Base-by-base conservation (phyloP, 2,113 vertebrate species). In the Thinocorus orbignyianus region DNA sequence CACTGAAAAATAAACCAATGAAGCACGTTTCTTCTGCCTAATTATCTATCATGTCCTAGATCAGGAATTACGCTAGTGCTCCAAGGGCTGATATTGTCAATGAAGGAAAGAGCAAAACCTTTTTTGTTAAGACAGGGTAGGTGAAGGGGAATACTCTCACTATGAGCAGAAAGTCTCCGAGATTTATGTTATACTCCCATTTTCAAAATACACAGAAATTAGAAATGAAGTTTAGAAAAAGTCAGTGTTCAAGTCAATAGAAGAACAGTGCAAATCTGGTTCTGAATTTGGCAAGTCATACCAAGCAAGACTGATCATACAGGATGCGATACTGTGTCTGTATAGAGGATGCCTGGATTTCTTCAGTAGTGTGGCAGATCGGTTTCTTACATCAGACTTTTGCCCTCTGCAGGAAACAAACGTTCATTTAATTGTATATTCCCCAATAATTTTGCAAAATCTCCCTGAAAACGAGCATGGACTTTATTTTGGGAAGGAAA, bases 41-140 rank as follows among this genome's bases (percentile, higher is more conserved):
- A 10, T 1, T 44, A 6, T 68, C 24, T 79, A 6, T 60, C 10
- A 37, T 0, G 0, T 71, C 31, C n/a, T 30, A 80, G 5, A 66
- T 37, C 39, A 82, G 35, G 44, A 91, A 52, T 42, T 4, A 65
- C 26, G 61, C 13, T 4, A 26, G 2, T 35, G 17, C 6, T 91
- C 17, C 23, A 44, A n/a, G 19, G 22, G 81, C 7, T 37, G 13
- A 22, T 58, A 73, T 18, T 55, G 28, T 44, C 37, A 84, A 19
- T 4, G 7, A 74, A 3, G 6, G 10, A 44, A 93, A 90, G 84
- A 35, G 2, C 6, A 73, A 86, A 91, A 60, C 0, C 2, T 62
- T 1, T 20, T 79, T 83, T 48, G 51, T 26, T 57, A 19, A 77
- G 15, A 13, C 10, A 48, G 5, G 11, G 5, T 48, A 72, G 22